phyloP scores from a whole-genome alignment of 2,113 vertebrate species.

The Strix aluco region DNA sequence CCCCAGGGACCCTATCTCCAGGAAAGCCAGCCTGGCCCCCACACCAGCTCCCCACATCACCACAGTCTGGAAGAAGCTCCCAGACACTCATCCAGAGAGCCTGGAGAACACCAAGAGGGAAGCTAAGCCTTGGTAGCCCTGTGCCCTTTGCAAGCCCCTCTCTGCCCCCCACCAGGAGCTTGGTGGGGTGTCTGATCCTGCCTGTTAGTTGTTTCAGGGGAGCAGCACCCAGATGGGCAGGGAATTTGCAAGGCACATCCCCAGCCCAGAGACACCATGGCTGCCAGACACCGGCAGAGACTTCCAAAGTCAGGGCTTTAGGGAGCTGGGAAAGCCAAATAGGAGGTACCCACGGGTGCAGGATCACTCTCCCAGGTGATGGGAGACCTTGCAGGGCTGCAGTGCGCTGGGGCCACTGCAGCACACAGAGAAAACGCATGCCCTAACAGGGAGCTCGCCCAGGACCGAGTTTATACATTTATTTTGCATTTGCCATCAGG shows the following conservation, averaged over 20 bases:
- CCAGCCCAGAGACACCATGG: neutral
- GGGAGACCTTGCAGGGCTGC: neutral
- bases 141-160: neutral
- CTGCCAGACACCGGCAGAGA: neutral
- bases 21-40: neutral
- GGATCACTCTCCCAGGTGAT: neutral
- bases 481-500: neutral
- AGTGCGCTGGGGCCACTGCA: neutral
- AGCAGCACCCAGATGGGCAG: neutral
- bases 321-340: neutral
- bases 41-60: neutral
- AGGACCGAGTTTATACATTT: neutral
- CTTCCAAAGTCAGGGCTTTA: neutral
- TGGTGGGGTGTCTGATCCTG: neutral
- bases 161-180: neutral
- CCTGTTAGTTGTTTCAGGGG: neutral
- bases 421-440: neutral
- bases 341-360: neutral
- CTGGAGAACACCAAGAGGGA: neutral
- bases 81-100: neutral
- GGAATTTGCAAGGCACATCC: neutral
- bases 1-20: neutral
- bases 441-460: neutral
- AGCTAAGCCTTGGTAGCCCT: neutral
- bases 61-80: neutral